Base-by-base conservation (phyloP, 2,888 invertebrate species). In the Apocheima hispidaria region DNA sequence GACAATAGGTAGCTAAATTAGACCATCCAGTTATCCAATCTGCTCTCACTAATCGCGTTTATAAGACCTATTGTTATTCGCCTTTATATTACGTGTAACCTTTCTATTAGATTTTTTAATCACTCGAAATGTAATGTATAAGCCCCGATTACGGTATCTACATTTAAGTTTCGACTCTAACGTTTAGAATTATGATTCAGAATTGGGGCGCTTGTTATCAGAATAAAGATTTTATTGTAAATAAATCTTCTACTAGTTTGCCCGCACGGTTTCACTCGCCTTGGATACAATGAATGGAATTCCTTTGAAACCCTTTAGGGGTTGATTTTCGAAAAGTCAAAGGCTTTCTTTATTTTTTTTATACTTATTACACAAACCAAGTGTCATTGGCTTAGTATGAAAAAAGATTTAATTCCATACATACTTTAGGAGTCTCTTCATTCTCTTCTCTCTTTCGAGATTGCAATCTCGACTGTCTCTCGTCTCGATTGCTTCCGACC, bases 31-130 rank as follows among this genome's bases (percentile, higher is more conserved):
- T 83, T 79, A 81, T 73, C 76, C 80, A 81, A 82, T 74, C 62
- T 58, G 68, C 68, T 73, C 72, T 74, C 71, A 75, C 82, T 83
- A 83, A 82, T 83, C 76, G 72, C 71, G 68, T 71, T 69, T 69
- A 72, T 75, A 75, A 46, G 46, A 20, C 30, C 20, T 46, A 46
- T 46, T 46, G 46, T 46, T 46, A 46, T 5, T 44, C 26, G 72
- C 71, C 70, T 71, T 70, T 69, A 72, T 64, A 50, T 63, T 66
- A 66, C 54, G 50, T 60, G 48, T 26, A 9, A 50, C 63, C 53
- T 61, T 66, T 63, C 63, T 63, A 60, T 58, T 49, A 23, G 36
- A 23, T 21, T 35, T 36, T 33, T 56, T 30, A 46, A 59, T 53
- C 48, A 38, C 51, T 38, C 30, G 30, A 18, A 28, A 3, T 23